Evolutionary conservation across 30 jellyfish, hydroid and myxozoan genomes (phyloP).

Genomic region (Phacellophora camtschatica): DNA sequence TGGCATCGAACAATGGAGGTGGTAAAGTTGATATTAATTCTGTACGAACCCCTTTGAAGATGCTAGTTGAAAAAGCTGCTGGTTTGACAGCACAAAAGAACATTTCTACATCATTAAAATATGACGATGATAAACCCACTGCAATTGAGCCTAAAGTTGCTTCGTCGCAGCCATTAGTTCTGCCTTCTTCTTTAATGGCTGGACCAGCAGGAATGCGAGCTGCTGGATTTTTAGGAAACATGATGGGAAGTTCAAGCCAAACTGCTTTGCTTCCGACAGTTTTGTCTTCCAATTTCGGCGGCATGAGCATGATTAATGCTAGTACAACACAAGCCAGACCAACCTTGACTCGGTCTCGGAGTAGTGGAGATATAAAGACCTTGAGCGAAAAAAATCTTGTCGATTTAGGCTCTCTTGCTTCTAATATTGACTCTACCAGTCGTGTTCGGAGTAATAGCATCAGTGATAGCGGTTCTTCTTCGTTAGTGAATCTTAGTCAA

Average conservation of each 20-base stretch:
- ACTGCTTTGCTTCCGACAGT: conserved; percentile 14
- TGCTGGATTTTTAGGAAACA: conserved; percentile 41
- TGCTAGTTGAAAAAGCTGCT: conserved; percentile 33
- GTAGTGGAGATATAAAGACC: conserved; percentile 62
- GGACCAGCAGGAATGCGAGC: conserved; percentile 1
- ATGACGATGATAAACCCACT: background rate
- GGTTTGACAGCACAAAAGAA: background rate
- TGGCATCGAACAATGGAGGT: conserved; percentile 34
- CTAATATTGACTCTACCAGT: background rate
- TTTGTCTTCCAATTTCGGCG: conserved; percentile 28
- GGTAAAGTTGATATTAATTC: conserved; percentile 35
- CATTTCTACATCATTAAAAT: background rate
- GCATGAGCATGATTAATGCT: background rate
- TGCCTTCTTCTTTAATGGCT: conserved; percentile 8
- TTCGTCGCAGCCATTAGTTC: background rate
- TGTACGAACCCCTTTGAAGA: conserved; percentile 20
- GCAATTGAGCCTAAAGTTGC: background rate
- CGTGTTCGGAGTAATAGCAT: conserved; percentile 45
- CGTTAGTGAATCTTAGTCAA: background rate
- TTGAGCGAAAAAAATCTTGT: conserved; percentile 1
- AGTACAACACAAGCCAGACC: conserved; percentile 7
- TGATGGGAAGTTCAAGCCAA: background rate
- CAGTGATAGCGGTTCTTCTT: background rate
- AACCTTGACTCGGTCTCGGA: conserved; percentile 52
- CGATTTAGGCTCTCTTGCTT: background rate